Conservation (phyloP, 2,888 invertebrate species). For the Cheilosia impressa region DNA sequence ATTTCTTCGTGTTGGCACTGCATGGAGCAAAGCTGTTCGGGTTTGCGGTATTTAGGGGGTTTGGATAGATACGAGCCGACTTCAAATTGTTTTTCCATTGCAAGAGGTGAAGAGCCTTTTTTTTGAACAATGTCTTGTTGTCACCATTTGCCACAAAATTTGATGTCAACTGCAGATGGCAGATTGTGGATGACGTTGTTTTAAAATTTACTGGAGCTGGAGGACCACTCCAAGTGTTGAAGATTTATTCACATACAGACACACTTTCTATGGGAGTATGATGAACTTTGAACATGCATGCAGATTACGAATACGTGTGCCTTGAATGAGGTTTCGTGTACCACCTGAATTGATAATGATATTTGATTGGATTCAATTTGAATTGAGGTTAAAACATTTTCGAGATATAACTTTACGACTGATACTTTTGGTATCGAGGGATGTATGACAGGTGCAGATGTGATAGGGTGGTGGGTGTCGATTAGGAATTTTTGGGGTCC, state of each 20-base stretch:
- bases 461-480: too few species aligned
- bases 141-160: background rate
- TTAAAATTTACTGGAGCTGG: constrained; percentile 27
- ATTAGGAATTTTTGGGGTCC: too few species aligned
- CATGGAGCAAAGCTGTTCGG: constrained; percentile 6
- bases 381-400: too few species aligned
- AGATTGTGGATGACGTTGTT: constrained; percentile 43
- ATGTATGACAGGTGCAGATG: too few species aligned
- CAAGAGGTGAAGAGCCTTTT: background rate
- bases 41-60: constrained; percentile 34
- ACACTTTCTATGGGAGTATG: background rate
- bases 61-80: background rate
- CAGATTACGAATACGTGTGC: background rate
- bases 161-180: constrained; percentile 33
- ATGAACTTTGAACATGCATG: constrained; percentile 18
- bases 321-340: background rate
- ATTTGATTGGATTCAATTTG: too few species aligned
- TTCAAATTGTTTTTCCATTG: constrained; percentile 1
- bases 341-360: too few species aligned
- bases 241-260: background rate
- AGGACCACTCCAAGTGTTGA: constrained; percentile 17
- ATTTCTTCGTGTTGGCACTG: constrained; percentile 1
- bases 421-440: too few species aligned
- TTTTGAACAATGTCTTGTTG: background rate
- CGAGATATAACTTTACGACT: too few species aligned